Conservation (phyloP, 2,888 invertebrate species). For the Nebria salina region DNA sequence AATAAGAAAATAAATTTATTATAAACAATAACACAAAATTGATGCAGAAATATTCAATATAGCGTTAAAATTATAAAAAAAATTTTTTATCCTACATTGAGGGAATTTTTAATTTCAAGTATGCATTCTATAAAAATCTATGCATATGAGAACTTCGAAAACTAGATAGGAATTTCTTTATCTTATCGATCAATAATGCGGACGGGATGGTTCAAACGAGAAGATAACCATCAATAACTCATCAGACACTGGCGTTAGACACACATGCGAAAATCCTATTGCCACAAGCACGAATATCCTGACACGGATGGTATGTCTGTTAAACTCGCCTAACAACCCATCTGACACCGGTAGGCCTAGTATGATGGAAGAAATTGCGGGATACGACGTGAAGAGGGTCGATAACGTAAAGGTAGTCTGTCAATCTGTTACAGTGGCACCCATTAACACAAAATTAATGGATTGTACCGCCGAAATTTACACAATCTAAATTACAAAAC, state of each 20-base stretch:
- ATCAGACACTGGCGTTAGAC: constrained; percentile 22
- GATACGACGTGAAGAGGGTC: not conserved
- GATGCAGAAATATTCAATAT: no score
- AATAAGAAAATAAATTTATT: no score
- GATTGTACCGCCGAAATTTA: not conserved
- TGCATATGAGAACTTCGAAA: not conserved
- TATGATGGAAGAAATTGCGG: not conserved
- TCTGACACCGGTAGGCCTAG: not conserved
- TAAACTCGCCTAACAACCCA: not conserved
- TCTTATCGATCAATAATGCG: constrained; percentile 25
- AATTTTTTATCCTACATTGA: no score
- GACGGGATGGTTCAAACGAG: constrained; percentile 16
- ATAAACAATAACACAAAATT: no score
- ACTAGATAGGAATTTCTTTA: constrained; percentile 18
- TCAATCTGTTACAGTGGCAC: not conserved
- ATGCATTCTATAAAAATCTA: not conserved
- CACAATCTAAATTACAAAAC: not conserved
- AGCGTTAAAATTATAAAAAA: no score
- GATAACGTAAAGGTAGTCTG: not conserved
- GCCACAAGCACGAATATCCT: constrained; percentile 16
- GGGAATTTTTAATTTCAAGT: not conserved
- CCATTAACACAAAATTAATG: constrained; percentile 1
- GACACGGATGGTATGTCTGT: constrained; percentile 18
- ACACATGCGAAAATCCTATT: not conserved
- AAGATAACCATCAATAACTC: constrained; percentile 42